Conservation (phyloP, 2,888 invertebrate genomes). For the Plemyria rubiginata region DNA sequence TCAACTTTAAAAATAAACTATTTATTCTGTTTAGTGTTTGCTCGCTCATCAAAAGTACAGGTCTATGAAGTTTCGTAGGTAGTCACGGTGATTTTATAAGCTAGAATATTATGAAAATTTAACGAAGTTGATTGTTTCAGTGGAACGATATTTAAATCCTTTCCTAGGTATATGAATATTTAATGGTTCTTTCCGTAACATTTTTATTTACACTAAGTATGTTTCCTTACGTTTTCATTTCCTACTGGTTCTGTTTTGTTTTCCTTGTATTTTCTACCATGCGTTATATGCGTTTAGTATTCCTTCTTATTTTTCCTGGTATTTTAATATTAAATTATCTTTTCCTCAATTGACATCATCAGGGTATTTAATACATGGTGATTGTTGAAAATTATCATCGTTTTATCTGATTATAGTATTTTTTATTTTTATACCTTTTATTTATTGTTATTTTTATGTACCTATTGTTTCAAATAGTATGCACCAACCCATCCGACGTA, state of each 20-base stretch:
- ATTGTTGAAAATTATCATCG: too few species aligned
- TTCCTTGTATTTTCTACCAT: background rate
- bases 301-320: background rate
- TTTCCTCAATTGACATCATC: background rate
- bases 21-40: background rate
- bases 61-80: background rate
- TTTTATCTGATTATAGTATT: too few species aligned
- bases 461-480: too few species aligned
- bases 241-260: background rate
- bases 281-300: background rate
- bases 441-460: too few species aligned
- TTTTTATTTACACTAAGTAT: background rate
- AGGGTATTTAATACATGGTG: too few species aligned
- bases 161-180: background rate
- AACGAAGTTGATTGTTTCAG: slow-evolving; percentile 2
- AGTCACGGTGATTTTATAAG: background rate
- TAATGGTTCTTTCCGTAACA: background rate
- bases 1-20: too few species aligned
- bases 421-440: too few species aligned
- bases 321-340: background rate
- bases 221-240: background rate
- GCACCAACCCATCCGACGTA: too few species aligned
- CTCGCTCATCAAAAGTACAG: background rate
- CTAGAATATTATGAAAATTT: slow-evolving; percentile 1
- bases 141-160: background rate